These are phyloP conservation scores for Plutella xylostella DNA, from an alignment of 2,888 invertebrate genomes.

Conservation along the genomic window DNA sequence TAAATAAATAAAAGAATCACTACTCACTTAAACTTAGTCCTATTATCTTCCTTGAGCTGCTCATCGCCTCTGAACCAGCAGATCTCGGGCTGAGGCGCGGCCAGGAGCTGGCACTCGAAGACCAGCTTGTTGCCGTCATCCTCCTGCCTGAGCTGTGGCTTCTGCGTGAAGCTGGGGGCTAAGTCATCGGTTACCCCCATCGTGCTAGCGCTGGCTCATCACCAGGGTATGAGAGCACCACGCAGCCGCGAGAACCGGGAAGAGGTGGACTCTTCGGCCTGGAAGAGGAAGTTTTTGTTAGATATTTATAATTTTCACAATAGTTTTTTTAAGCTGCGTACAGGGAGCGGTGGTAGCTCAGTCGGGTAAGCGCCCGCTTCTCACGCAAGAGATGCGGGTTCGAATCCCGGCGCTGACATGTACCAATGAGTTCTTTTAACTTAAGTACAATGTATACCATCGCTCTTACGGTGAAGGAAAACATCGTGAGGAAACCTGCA, in stretches of 20 bases:
- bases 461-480: no score
- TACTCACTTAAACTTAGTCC: slow-evolving; percentile 82
- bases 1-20: background rate
- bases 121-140: slow-evolving; percentile 95
- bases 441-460: no score
- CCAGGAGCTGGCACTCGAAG: slow-evolving; percentile 92
- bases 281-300: slow-evolving; percentile 11
- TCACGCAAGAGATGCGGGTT: no score
- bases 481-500: no score
- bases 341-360: no score
- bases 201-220: slow-evolving; percentile 52
- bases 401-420: no score
- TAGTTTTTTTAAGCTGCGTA: no score
- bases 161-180: slow-evolving; percentile 98
- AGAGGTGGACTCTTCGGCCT: slow-evolving; percentile 29
- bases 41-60: slow-evolving; percentile 83
- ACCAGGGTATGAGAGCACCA: slow-evolving; percentile 28
- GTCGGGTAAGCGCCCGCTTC: no score
- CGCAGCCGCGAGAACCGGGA: slow-evolving; percentile 14
- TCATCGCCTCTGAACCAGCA: slow-evolving; percentile 93
- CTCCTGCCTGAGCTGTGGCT: slow-evolving; percentile 96
- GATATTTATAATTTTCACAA: no score
- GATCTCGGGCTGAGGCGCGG: slow-evolving; percentile 90
- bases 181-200: slow-evolving; percentile 94
- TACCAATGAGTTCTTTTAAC: no score